phyloP scores from a whole-genome alignment of 2,797 vertebrate species.

The Salarias fasciatus region DNA sequence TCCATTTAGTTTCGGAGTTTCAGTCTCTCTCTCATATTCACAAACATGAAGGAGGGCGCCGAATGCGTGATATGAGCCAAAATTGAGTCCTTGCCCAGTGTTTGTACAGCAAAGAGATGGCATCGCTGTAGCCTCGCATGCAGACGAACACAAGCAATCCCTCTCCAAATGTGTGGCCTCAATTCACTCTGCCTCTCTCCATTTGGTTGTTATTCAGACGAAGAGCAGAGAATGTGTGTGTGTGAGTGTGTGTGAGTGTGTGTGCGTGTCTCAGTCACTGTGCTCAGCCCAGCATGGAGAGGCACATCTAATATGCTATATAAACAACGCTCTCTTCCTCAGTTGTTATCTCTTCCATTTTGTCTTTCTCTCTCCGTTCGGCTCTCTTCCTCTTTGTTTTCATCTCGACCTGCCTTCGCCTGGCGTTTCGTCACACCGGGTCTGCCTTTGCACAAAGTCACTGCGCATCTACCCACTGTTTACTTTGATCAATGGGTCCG shows the following conservation, averaged over 20 bases:
- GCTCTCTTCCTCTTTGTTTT: conserved; percentile 32
- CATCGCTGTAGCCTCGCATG: conserved; percentile 17
- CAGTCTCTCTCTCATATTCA: neutral
- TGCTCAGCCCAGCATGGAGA: conserved; percentile 17
- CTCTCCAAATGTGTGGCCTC: conserved; percentile 33
- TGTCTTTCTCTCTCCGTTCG: conserved; percentile 6
- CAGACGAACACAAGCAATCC: conserved; percentile 19
- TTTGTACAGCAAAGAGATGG: conserved; percentile 31
- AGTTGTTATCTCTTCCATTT: conserved; percentile 18
- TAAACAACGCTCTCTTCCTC: conserved; percentile 40
- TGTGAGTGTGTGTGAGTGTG: conserved; percentile 17
- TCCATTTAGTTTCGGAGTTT: neutral
- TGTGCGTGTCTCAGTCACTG: conserved; percentile 20
- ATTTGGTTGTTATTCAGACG: conserved; percentile 34
- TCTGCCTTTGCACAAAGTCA: conserved; percentile 24
- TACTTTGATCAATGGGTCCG: conserved; percentile 31
- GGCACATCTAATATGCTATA: conserved; percentile 42
- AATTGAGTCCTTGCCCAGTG: conserved; percentile 15
- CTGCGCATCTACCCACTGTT: conserved; percentile 25
- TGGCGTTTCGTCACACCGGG: conserved; percentile 35
- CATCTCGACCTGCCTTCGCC: neutral
- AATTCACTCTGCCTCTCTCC: conserved; percentile 39
- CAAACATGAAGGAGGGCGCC: neutral
- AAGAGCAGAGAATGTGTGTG: conserved; percentile 11
- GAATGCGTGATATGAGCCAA: conserved; percentile 2